A percentile compares a stretch with the other conserved stretches of the same genome.
Conservation (phyloP, 2,888 invertebrate species). For the Exephanes ischioxanthus region DNA sequence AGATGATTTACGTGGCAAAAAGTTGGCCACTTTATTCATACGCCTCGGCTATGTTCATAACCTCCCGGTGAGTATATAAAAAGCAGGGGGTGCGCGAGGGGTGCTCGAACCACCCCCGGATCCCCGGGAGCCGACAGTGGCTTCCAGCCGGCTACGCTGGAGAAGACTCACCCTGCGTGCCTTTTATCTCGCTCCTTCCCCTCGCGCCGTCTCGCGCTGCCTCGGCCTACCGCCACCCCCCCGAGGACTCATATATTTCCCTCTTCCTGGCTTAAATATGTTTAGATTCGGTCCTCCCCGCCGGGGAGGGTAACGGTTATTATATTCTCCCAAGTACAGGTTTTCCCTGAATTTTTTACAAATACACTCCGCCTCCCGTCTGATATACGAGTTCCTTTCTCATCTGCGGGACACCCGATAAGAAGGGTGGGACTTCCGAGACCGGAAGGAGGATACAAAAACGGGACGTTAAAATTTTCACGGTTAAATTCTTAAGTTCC, state of each 20-base stretch:
- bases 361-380: slow-evolving; percentile 22
- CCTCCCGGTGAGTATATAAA: slow-evolving; percentile 78
- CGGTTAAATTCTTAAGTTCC: slow-evolving; percentile 27
- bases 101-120: slow-evolving; percentile 60
- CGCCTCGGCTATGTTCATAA: slow-evolving; percentile 77
- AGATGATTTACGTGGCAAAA: slow-evolving; percentile 81
- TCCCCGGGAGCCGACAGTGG: slow-evolving; percentile 38
- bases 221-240: slow-evolving; percentile 34
- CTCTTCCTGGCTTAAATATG: slow-evolving; percentile 77
- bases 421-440: not conserved
- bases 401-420: slow-evolving; percentile 62
- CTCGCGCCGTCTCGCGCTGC: slow-evolving; percentile 32
- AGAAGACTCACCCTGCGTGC: slow-evolving; percentile 39
- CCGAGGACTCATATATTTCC: slow-evolving; percentile 71
- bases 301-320: slow-evolving; percentile 59
- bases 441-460: slow-evolving; percentile 33
- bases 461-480: slow-evolving; percentile 33
- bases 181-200: slow-evolving; percentile 27
- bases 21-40: slow-evolving; percentile 82
- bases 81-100: slow-evolving; percentile 71
- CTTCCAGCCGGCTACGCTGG: slow-evolving; percentile 56
- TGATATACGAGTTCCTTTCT: slow-evolving; percentile 60
- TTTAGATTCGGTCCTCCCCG: slow-evolving; percentile 74
- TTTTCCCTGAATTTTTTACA: slow-evolving; percentile 52
- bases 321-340: slow-evolving; percentile 55